Conservation (phyloP, 30 jellyfish, hydroid and myxozoan species). For the Morbakka virulenta region DNA sequence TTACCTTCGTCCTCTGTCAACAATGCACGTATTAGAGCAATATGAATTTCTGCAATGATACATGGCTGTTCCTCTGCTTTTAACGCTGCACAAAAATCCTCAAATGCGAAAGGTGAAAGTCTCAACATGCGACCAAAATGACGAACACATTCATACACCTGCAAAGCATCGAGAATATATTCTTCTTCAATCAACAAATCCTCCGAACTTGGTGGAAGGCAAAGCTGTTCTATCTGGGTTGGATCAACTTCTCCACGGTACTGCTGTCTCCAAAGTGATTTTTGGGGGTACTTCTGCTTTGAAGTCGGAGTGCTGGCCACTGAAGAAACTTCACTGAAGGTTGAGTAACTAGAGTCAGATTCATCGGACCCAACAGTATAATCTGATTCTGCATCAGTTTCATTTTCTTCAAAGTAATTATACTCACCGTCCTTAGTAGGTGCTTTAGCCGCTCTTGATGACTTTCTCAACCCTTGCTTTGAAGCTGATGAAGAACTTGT, state of each 20-base stretch:
- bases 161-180: conserved; percentile 69
- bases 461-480: conserved; percentile 35
- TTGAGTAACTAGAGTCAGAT: conserved; percentile 50
- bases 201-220: conserved; percentile 75
- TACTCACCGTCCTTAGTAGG: conserved; percentile 43
- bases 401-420: conserved; percentile 37
- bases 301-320: background rate
- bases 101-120: conserved; percentile 87
- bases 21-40: conserved; percentile 57
- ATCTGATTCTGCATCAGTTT: conserved; percentile 22
- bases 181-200: conserved; percentile 68
- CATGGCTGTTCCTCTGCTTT: conserved; percentile 84
- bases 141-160: conserved; percentile 84
- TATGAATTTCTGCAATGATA: conserved; percentile 73
- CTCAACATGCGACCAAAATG: conserved; percentile 83
- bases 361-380: conserved; percentile 58
- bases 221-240: conserved; percentile 35
- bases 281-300: background rate
- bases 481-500: conserved; percentile 61
- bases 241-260: conserved; percentile 9
- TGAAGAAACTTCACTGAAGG: conserved; percentile 36
- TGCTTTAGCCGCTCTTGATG: conserved; percentile 38
- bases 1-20: conserved; percentile 79
- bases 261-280: background rate
- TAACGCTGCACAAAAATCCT: conserved; percentile 89